These are phyloP conservation scores for Threskiornis aethiopicus DNA, from an alignment of 2,797 vertebrate species.

Conservation along the genomic window DNA sequence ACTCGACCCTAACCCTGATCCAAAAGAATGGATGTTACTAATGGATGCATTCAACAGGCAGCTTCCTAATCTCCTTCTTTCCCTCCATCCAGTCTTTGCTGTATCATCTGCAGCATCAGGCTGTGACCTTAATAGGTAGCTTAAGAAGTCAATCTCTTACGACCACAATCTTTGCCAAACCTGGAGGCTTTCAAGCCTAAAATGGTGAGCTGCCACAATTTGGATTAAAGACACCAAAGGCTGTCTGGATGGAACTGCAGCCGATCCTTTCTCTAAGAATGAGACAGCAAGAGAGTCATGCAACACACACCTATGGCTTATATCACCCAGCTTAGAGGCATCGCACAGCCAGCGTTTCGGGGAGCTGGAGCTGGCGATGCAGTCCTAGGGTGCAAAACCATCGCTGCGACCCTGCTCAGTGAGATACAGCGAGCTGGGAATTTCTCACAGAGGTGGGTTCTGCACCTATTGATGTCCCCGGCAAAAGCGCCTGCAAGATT, in stretches of 20 bases:
- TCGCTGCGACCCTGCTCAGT: background rate
- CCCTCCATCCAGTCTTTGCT: background rate
- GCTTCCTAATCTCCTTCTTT: background rate
- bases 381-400: background rate
- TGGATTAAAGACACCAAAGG: background rate
- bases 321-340: background rate
- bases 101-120: background rate
- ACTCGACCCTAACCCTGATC: background rate
- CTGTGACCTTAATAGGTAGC: background rate
- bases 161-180: background rate
- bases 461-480: background rate
- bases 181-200: slow-evolving; percentile 7
- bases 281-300: background rate
- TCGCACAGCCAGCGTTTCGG: rapidly evolving
- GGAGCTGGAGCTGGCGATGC: background rate
- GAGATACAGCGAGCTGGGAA: rapidly evolving
- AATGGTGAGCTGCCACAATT: background rate
- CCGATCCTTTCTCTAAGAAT: background rate
- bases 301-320: background rate
- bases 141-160: background rate
- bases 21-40: background rate
- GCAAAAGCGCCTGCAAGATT: background rate
- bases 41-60: background rate
- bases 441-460: background rate
- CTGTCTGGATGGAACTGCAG: background rate